phyloP scores from a whole-genome alignment of 2,797 vertebrate genomes.

The Ambastaia sidthimunki region DNA sequence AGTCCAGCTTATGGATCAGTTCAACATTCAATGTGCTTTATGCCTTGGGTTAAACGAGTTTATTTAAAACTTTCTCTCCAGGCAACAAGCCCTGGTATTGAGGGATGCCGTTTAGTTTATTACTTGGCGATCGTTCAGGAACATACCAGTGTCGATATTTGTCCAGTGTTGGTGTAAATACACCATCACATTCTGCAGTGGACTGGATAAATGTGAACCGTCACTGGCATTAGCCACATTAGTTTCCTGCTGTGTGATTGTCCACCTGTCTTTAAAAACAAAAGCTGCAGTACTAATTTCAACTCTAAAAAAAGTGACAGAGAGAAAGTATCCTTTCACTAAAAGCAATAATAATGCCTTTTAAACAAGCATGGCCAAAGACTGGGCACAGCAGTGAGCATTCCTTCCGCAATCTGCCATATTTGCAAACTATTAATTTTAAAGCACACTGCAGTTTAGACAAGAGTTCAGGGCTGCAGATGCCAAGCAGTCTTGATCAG shows the following conservation, averaged over 20 bases:
- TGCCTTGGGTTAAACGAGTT: background rate
- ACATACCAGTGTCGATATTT: background rate
- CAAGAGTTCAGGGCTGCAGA: conserved; percentile 40
- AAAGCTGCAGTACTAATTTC: background rate
- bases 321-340: conserved; percentile 18
- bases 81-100: background rate
- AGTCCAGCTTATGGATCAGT: background rate
- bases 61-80: background rate
- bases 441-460: conserved; percentile 33
- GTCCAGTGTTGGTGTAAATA: background rate
- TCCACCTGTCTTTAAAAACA: conserved; percentile 28
- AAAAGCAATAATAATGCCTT: conserved; percentile 37
- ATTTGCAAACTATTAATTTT: conserved; percentile 43
- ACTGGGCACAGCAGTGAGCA: conserved; percentile 26
- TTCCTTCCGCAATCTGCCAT: conserved; percentile 35
- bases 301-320: conserved; percentile 15
- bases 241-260: conserved; percentile 54
- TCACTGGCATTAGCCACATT: background rate
- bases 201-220: background rate
- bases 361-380: conserved; percentile 42
- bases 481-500: conserved; percentile 38
- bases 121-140: background rate
- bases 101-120: background rate
- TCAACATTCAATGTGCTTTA: background rate
- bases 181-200: background rate